Base-by-base conservation (phyloP, 2,113 vertebrate species). In the Propithecus coquereli region DNA sequence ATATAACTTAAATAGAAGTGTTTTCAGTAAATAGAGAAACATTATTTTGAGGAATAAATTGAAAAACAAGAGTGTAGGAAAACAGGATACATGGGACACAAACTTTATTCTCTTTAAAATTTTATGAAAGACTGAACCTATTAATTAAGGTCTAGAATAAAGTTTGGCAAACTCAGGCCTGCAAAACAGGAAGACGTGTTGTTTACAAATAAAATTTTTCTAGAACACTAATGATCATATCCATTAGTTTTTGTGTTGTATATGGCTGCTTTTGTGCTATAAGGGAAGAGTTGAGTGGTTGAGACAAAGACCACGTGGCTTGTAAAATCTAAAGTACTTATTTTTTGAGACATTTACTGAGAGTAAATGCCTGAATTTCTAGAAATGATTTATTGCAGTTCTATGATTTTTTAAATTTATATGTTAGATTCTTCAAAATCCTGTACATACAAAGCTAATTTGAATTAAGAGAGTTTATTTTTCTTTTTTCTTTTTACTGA, bases 31-130 rank as follows among this genome's bases (percentile, higher is more conserved):
- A 40, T 18, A 54, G 12, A 54, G 5, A 71, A 59, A 90, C 65
- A 63, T n/a, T 1, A 80, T 81, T 65, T 91, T 57, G 14, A 74
- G 37, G n/a, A 12, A 50, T 3, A 81, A 81, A 71, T 25, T 3
- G 37, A 17, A 57, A 71, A 59, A 45, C 4, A 74, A 45, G 6
- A 57, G 0, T 52, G 18, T 63, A 77, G 14, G 11, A 54, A 22
- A 80, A 74, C 93, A 43, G 1, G 0, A n/a, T 45, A 45, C 1
- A 16, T 47, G 3, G 2, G 1, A 34, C 5, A 30, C 1, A 43
- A 90, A 61, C 27, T 54, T 79, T 37, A 52, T 30, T 2, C 9
- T n/a, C 5, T 74, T 32, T 71, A 45, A 25, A 65, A 70, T 83
- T 88, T 50, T 94, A 17, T 52, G n/a, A 89, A 71, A 71, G 17